Evolutionary conservation across 2,888 invertebrate species (phyloP), one percentile per base, ranked within the genome.

Genomic region (Nomada fabriciana): DNA sequence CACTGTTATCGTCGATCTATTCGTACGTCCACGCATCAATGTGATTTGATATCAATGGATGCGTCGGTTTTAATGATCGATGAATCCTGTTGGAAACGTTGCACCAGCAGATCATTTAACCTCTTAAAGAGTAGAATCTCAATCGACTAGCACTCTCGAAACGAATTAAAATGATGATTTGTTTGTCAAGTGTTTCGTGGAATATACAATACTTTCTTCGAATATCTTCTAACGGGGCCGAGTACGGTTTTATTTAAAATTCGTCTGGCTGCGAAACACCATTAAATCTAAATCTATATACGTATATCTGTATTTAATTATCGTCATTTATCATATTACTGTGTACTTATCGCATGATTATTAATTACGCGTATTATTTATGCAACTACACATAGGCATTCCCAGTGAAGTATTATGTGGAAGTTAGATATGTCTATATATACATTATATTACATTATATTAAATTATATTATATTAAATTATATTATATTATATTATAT

Each of bases 221-320:
- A 60, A 57, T 43, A 36, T n/a, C 20, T 57, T 43, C 47, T 13
- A 13, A 25, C 23, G 25, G 50, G 23, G 64, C 78, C 57, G 70
- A 59, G 78, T 63, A 55, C 63, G 59, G 68, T 83, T 83, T 78
- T 69, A 55, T 78, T 82, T 78, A 29, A 59, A 57, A 59, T 70
- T 67, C 60, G 76, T 50, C 36, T 69, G 59, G 64, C 10, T n/a
- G 67, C 65, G 70, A 23, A 69, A 72, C 25, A 20, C 59, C 43
- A 23, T 42, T n/a, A 60, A 73, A 29, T 70, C 73, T 73, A 74
- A 72, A 73, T 53, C 75, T 74, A 74, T 82, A 76, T 60, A 83
- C 63, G 74, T 83, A 71, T 83, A 79, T 83, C 76, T 73, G 79
- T 83, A 83, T 83, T 83, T 79, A 83, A 83, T 83, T 83, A 83